Evolutionary conservation across 1,140 invertebrate species (phyloP).

Genomic region (Lordiphosa collinella): DNA sequence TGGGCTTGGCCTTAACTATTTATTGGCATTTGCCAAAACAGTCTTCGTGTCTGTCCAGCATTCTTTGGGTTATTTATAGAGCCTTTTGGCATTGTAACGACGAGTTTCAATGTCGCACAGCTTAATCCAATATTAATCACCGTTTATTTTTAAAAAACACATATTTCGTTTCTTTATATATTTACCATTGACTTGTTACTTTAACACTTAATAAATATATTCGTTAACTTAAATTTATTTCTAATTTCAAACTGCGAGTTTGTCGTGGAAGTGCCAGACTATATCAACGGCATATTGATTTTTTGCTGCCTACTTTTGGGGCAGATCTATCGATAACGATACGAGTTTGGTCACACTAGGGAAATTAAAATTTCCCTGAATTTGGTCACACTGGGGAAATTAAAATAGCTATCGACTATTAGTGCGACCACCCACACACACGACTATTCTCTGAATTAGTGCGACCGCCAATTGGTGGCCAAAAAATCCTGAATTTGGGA

Average conservation of each 20-base stretch:
- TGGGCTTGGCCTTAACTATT: not conserved
- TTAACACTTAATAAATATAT: conserved; percentile 20
- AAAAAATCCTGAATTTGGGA: too few species aligned
- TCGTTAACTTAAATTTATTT: conserved; percentile 45
- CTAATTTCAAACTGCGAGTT: conserved; percentile 65
- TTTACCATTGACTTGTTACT: not conserved
- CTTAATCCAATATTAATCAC: conserved; percentile 42
- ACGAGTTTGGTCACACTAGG: not conserved
- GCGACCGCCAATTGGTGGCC: too few species aligned
- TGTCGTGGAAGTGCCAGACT: conserved; percentile 45
- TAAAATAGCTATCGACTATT: too few species aligned
- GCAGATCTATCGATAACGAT: not conserved
- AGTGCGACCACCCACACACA: too few species aligned
- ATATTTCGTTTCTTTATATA: not conserved
- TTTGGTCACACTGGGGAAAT: not conserved
- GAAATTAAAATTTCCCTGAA: too few species aligned
- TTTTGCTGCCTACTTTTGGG: conserved; percentile 17
- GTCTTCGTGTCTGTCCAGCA: not conserved
- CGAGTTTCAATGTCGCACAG: conserved; percentile 48
- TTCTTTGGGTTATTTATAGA: conserved; percentile 51
- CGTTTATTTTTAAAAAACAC: conserved; percentile 56
- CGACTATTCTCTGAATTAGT: too few species aligned
- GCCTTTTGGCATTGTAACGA: conserved; percentile 54
- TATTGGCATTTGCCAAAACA: conserved; percentile 18
- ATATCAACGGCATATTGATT: conserved; percentile 34